A percentile compares a stretch with the other conserved stretches of the same genome.
phyloP scores from a whole-genome alignment of 2,888 invertebrate species.

The Drosophila meridiana region DNA sequence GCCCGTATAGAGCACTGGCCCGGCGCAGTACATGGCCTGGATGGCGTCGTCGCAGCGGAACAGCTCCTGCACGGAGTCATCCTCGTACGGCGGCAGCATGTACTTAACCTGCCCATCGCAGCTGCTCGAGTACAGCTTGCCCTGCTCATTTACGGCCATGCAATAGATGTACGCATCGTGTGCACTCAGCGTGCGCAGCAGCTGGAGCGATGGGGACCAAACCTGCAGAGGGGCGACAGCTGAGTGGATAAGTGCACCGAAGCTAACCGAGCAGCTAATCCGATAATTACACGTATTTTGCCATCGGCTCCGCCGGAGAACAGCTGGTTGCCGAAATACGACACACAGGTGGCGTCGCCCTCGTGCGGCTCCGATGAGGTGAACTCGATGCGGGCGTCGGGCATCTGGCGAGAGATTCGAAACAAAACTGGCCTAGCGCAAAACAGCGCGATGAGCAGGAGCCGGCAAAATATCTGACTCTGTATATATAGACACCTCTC shows the following conservation, averaged over 20 bases:
- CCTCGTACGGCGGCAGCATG: conserved; percentile 79
- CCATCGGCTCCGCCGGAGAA: conserved; percentile 85
- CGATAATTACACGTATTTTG: conserved; percentile 83
- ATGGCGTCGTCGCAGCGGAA: conserved; percentile 83
- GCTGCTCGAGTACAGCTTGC: conserved; percentile 84
- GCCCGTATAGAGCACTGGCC: conserved; percentile 82
- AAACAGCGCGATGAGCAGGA: background rate
- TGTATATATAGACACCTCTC: conserved; percentile 15
- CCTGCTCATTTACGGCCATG: conserved; percentile 80
- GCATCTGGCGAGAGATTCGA: conserved; percentile 52
- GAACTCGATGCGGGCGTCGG: conserved; percentile 74
- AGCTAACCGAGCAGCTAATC: background rate
- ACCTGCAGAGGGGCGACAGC: conserved; percentile 69
- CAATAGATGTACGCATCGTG: conserved; percentile 84
- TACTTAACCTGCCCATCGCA: conserved; percentile 84
- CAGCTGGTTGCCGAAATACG: conserved; percentile 77
- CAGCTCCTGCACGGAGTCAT: conserved; percentile 74
- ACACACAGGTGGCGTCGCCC: conserved; percentile 83
- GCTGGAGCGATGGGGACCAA: conserved; percentile 83
- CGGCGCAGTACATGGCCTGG: conserved; percentile 82
- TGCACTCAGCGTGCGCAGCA: conserved; percentile 77
- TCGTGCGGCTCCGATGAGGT: conserved; percentile 82
- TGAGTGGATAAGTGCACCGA: conserved; percentile 8
- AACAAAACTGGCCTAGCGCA: conserved; percentile 43
- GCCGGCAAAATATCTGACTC: background rate